phyloP scores from a whole-genome alignment of 2,797 vertebrate genomes.

The Apogon talboti region DNA sequence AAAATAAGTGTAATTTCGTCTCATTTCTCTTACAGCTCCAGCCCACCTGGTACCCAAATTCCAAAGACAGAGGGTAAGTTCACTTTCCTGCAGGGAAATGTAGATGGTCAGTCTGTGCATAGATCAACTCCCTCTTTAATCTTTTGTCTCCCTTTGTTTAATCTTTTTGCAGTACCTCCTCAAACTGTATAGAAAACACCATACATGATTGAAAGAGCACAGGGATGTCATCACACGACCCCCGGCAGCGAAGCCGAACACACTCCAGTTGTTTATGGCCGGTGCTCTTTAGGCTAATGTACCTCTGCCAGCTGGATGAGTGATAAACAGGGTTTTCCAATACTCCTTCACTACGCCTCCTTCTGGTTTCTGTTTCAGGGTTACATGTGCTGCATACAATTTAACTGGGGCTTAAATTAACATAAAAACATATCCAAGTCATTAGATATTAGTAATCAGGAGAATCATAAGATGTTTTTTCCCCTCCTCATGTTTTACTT shows the following conservation, averaged over 20 bases:
- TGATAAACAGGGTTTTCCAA: slow-evolving; percentile 37
- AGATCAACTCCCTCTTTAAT: neutral
- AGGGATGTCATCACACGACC: slow-evolving; percentile 24
- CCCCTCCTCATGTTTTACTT: slow-evolving; percentile 37
- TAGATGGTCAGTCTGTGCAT: neutral
- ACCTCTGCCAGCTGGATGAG: slow-evolving; percentile 33
- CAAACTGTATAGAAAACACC: slow-evolving; percentile 78
- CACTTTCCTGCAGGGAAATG: neutral
- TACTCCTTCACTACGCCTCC: neutral
- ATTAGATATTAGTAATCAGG: slow-evolving; percentile 11
- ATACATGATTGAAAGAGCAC: slow-evolving; percentile 13
- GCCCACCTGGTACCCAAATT: slow-evolving; percentile 74
- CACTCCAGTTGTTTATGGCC: slow-evolving; percentile 30
- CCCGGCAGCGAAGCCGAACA: slow-evolving; percentile 18
- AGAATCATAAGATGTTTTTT: slow-evolving; percentile 21
- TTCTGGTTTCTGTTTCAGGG: slow-evolving; percentile 14
- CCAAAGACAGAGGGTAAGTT: slow-evolving; percentile 83
- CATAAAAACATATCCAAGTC: neutral
- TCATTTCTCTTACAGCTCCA: slow-evolving; percentile 59
- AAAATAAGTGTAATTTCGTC: slow-evolving; percentile 1
- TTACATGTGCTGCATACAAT: slow-evolving; percentile 2
- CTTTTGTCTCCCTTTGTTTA: slow-evolving; percentile 12
- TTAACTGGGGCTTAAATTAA: slow-evolving; percentile 1
- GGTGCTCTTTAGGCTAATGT: slow-evolving; percentile 32
- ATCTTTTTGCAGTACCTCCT: slow-evolving; percentile 75